A percentile compares a stretch with the other conserved stretches of the same genome.
These are phyloP conservation scores for Ichneumoninae sp. DNA, from an alignment of 2,888 invertebrate genomes.

Conservation along the genomic window DNA sequence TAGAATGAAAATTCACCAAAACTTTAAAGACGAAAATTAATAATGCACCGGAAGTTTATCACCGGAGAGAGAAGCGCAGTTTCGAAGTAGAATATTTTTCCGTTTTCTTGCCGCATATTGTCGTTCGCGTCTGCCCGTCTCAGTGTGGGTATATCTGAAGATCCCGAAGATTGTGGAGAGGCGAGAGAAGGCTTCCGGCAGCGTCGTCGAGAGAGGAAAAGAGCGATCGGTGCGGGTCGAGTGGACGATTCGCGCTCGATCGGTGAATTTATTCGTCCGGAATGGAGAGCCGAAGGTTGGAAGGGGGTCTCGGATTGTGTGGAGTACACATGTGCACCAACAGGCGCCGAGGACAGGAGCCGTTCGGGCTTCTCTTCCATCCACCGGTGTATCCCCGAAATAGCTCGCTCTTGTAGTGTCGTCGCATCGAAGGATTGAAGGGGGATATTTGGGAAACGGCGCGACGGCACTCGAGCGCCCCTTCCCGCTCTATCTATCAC, in stretches of 20 bases:
- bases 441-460: slow-evolving; percentile 31
- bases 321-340: slow-evolving; percentile 50
- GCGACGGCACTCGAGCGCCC: slow-evolving; percentile 26
- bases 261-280: slow-evolving; percentile 68
- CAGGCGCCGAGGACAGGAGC: neutral
- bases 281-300: slow-evolving; percentile 59
- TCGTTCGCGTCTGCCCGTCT: neutral
- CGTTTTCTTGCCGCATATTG: neutral
- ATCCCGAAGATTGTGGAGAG: neutral
- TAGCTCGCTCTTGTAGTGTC: slow-evolving; percentile 51
- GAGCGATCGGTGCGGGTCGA: slow-evolving; percentile 61
- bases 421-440: slow-evolving; percentile 31
- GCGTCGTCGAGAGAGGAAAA: slow-evolving; percentile 53
- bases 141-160: neutral
- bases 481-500: slow-evolving; percentile 20
- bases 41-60: neutral
- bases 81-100: neutral
- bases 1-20: neutral
- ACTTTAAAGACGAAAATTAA: slow-evolving; percentile 13
- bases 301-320: slow-evolving; percentile 15
- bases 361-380: neutral
- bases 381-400: slow-evolving; percentile 36
- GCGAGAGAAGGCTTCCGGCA: slow-evolving; percentile 18
- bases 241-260: slow-evolving; percentile 69
- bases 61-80: neutral